Evolutionary conservation across 2,113 vertebrate species (phyloP).

Genomic region (Nyctereutes procyonoides): DNA sequence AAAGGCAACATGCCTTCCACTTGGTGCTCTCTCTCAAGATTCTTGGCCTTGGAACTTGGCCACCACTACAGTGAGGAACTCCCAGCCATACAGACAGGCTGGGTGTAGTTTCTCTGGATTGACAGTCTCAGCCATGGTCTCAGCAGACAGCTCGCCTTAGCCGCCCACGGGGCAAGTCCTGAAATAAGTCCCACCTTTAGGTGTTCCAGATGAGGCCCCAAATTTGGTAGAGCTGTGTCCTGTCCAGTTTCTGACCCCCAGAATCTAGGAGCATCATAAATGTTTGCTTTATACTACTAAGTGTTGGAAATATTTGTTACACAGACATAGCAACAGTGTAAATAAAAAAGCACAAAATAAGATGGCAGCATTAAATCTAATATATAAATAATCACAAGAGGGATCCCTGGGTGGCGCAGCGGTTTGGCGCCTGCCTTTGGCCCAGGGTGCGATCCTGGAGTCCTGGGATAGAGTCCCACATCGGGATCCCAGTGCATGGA

Average conservation of each 20-base stretch:
- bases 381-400: not conserved
- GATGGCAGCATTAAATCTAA: not conserved
- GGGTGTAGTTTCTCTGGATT: not conserved
- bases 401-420: too few species aligned
- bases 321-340: not conserved
- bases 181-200: not conserved
- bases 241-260: not conserved
- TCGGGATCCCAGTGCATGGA: too few species aligned
- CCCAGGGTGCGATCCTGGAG: too few species aligned
- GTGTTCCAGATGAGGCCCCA: not conserved
- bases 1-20: not conserved
- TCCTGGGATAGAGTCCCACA: too few species aligned
- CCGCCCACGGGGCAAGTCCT: not conserved
- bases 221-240: rapidly evolving
- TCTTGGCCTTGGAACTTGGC: not conserved
- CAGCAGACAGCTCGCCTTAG: not conserved
- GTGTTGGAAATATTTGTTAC: not conserved
- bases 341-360: not conserved
- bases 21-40: not conserved
- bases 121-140: not conserved
- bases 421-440: too few species aligned
- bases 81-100: not conserved
- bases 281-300: not conserved
- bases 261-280: not conserved
- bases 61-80: not conserved